Percentiles rank a stretch among this genome's conserved stretches.
Conservation (phyloP, 2,797 vertebrate genomes). For the Craterocephalus amniculus region DNA sequence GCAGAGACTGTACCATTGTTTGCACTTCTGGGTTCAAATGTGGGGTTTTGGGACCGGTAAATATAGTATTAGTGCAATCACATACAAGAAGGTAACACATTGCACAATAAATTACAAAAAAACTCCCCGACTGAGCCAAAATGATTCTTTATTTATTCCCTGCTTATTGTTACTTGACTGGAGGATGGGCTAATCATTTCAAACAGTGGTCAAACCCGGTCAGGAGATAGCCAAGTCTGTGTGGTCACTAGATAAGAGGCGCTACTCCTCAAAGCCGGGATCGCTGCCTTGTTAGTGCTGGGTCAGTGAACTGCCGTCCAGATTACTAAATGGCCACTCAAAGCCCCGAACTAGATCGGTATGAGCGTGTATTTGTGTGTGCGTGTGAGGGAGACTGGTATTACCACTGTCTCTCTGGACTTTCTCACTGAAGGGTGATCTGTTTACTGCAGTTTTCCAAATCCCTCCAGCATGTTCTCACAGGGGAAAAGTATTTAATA, state of each 20-base stretch:
- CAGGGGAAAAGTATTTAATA: conserved; percentile 48
- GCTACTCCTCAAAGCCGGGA: conserved; percentile 53
- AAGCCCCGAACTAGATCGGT: conserved; percentile 46
- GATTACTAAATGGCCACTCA: conserved; percentile 81
- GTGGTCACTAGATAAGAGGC: conserved; percentile 73
- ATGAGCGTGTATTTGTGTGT: conserved; percentile 19
- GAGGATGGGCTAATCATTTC: conserved; percentile 64
- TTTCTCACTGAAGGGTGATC: conserved; percentile 53
- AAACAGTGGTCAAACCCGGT: conserved; percentile 69
- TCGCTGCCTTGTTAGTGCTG: conserved; percentile 73
- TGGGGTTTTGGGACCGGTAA: conserved; percentile 7
- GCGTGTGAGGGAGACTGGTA: conserved; percentile 28
- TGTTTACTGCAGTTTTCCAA: conserved; percentile 50
- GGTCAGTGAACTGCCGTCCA: conserved; percentile 82
- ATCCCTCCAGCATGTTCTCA: conserved; percentile 35
- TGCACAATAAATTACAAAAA: conserved; percentile 17
- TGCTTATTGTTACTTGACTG: conserved; percentile 62
- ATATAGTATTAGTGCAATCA: background rate
- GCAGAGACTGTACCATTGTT: conserved; percentile 25
- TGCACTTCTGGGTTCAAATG: conserved; percentile 11
- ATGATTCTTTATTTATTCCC: conserved; percentile 24
- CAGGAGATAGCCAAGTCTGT: conserved; percentile 62
- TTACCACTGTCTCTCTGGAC: conserved; percentile 54
- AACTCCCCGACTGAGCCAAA: conserved; percentile 1
- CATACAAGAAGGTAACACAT: conserved; percentile 26